Conservation (phyloP, 1,140 invertebrate species). For the Drosophila miranda region DNA sequence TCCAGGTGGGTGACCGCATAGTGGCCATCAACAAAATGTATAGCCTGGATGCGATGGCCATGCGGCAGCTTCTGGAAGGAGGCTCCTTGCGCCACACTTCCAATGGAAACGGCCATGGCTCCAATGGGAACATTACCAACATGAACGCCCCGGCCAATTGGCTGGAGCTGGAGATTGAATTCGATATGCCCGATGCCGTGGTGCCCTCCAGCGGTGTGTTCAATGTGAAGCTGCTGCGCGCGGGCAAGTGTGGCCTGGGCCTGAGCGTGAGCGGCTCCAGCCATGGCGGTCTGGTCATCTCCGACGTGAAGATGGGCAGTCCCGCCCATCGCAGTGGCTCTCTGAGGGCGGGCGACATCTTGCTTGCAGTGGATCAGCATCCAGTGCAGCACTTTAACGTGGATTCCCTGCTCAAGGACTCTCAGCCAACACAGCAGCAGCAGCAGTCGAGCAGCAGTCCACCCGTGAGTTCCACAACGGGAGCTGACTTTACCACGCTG, state of each 20-base stretch:
- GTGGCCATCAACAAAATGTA: conserved; percentile 90
- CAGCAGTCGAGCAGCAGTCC: conserved; percentile 4
- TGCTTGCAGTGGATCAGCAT: conserved; percentile 94
- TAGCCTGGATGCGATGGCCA: conserved; percentile 83
- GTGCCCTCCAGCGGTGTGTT: conserved; percentile 95
- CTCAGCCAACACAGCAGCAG: background rate
- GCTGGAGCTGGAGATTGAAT: conserved; percentile 90
- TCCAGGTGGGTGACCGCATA: conserved; percentile 93
- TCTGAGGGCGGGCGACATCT: conserved; percentile 91
- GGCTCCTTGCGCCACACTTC: background rate
- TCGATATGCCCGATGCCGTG: conserved; percentile 96
- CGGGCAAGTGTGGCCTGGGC: conserved; percentile 89
- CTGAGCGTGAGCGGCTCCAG: conserved; percentile 90
- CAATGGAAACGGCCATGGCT: background rate
- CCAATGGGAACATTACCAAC: conserved; percentile 4
- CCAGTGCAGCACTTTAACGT: conserved; percentile 87
- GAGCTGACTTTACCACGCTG: conserved; percentile 72
- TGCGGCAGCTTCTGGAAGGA: conserved; percentile 82
- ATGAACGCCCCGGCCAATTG: conserved; percentile 62
- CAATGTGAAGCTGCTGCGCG: conserved; percentile 93
- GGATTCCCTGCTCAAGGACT: conserved; percentile 77
- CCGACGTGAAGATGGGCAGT: conserved; percentile 93
- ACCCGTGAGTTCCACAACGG: background rate
- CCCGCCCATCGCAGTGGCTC: conserved; percentile 95
- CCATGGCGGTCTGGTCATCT: conserved; percentile 87